Conservation (phyloP, 2,888 invertebrate species). For the Polydesmus complanatus region DNA sequence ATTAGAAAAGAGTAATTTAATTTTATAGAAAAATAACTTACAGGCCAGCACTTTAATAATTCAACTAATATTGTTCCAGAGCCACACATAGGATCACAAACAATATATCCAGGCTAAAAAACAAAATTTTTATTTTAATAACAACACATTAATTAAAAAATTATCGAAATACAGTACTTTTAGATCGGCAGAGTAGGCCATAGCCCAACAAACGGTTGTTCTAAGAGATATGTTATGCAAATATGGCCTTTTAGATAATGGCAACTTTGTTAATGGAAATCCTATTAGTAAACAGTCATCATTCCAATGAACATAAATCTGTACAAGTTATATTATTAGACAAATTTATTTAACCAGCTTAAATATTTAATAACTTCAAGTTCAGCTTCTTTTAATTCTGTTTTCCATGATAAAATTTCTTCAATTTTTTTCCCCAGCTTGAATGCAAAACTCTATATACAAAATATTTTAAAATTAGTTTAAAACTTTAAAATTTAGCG, state of each 20-base stretch:
- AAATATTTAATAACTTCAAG: not conserved
- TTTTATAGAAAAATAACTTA: not conserved
- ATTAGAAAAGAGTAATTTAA: not conserved
- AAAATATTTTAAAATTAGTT: not conserved
- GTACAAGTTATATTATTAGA: no score
- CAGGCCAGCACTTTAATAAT: conserved; percentile 3
- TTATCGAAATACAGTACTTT: conserved; percentile 1
- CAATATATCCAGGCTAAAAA: conserved; percentile 10
- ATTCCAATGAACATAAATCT: conserved; percentile 18
- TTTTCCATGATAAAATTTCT: not conserved
- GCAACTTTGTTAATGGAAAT: conserved; percentile 15
- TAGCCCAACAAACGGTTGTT: conserved; percentile 19
- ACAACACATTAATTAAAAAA: not conserved
- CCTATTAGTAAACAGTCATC: conserved; percentile 17
- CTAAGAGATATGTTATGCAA: conserved; percentile 14
- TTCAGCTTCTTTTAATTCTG: not conserved
- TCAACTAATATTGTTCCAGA: conserved; percentile 19
- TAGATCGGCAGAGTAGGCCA: conserved; percentile 10
- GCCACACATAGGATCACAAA: conserved; percentile 21
- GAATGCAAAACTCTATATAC: not conserved
- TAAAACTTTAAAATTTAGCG: not conserved
- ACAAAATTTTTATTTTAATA: not conserved
- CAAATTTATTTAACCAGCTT: no score
- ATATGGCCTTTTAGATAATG: conserved; percentile 18
- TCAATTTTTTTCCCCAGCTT: not conserved